Percentiles rank a stretch among this genome's conserved stretches.
phyloP scores from a whole-genome alignment of 2,113 vertebrate species.

The Cephalopholis sonnerati region DNA sequence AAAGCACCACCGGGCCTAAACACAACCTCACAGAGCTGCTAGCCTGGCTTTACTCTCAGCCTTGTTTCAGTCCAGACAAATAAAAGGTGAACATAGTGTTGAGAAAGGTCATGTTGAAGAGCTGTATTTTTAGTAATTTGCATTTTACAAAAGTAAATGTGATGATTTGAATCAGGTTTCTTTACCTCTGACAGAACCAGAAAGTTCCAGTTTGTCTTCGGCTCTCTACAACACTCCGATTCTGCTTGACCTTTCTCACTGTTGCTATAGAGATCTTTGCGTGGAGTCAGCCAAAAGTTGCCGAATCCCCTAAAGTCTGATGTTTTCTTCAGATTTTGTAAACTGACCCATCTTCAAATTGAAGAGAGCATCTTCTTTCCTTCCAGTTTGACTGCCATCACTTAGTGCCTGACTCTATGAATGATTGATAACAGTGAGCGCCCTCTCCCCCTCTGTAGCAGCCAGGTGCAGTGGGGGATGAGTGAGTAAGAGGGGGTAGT shows the following conservation, averaged over 20 bases:
- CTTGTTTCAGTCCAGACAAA: not conserved
- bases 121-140: not conserved
- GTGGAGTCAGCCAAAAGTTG: not conserved
- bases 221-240: not conserved
- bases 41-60: not conserved
- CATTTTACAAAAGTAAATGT: not conserved
- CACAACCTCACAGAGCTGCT: not conserved
- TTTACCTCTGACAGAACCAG: not conserved
- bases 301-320: conserved; percentile 1
- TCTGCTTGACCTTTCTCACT: conserved; percentile 5
- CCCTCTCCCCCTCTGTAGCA: conserved; percentile 2
- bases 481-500: conserved; percentile 12
- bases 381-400: conserved; percentile 35
- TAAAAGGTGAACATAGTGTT: not conserved
- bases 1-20: not conserved
- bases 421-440: conserved; percentile 60
- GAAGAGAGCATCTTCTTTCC: conserved; percentile 17
- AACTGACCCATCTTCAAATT: conserved; percentile 26
- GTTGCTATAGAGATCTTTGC: not conserved
- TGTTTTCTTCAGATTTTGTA: conserved; percentile 28
- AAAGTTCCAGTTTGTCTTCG: not conserved
- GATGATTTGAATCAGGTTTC: not conserved
- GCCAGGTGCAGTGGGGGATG: conserved; percentile 19
- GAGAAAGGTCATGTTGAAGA: too few species aligned
- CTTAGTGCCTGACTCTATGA: conserved; percentile 53